Base-by-base conservation (phyloP, 2,888 invertebrate genomes). In the Cheilosia vernalis region DNA sequence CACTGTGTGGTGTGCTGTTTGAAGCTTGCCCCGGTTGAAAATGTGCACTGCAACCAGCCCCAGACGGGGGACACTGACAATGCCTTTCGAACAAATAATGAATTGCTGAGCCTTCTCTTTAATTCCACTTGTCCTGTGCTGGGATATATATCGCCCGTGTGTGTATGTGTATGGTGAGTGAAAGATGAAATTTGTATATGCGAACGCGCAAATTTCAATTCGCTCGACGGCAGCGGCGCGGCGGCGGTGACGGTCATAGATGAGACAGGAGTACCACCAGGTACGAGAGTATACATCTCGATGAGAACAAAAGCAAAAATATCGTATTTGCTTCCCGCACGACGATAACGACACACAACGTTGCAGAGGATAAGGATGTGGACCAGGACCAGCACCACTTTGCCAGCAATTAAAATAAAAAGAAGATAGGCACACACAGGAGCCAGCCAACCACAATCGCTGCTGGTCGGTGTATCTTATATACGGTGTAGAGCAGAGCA, bases 181-280 rank as follows among this genome's bases (percentile, higher is more conserved):
- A 79, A 79, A 78, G 78, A 79, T 84, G 73, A 74, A 73, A 64
- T 58, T 79, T 84, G 64, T 79, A 69, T 60, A 74, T 55, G 78
- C 51, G 51, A 58, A 58, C 63, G 51, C 55, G 66, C 58, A 72
- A 72, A 77, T 72, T 72, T 53, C 67, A 42, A 67, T 78, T 44
- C 60, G 51, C 56, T 6, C 27, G 1, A 27, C 27, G 7, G 27
- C 27, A 6, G 27, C 27, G 27, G 27, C 6, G 27, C 6, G 5
- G 27, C 27, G 27, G 49, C 51, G 21, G 17, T 4, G 51, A 63
- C 63, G 73, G 67, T 78, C 77, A 78, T 78, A 83, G 77, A 83
- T 66, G 77, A 42, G 74, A 70, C 33, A 19, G 37, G 17, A 49
- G 53, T 42, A 42, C 42, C 49, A 76, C 51, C 66, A 78, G 69